These are phyloP conservation scores for Heliothis peltigera DNA, from an alignment of 2,888 invertebrate species.

Conservation along the genomic window DNA sequence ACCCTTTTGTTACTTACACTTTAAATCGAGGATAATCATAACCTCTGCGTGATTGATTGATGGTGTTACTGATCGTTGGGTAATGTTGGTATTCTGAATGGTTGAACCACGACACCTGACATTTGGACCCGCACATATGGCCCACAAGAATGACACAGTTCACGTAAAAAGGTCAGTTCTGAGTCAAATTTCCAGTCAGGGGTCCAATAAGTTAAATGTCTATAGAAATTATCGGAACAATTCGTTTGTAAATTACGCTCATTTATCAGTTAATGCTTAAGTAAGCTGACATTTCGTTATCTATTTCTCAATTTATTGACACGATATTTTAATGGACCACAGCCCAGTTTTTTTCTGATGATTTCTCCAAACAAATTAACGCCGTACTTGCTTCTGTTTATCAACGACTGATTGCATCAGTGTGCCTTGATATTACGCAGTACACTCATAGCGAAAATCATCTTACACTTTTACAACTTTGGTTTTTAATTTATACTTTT, in stretches of 20 bases:
- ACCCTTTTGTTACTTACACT: slow-evolving; percentile 59
- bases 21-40: slow-evolving; percentile 70
- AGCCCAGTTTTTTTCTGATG: slow-evolving; percentile 27
- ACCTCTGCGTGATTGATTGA: slow-evolving; percentile 67
- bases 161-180: slow-evolving; percentile 62
- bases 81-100: slow-evolving; percentile 64
- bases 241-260: slow-evolving; percentile 44
- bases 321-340: slow-evolving; percentile 41
- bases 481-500: no score
- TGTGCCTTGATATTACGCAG: no score
- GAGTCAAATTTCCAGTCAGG: slow-evolving; percentile 52
- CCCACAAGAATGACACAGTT: slow-evolving; percentile 64
- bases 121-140: slow-evolving; percentile 62
- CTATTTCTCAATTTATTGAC: slow-evolving; percentile 52
- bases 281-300: slow-evolving; percentile 54
- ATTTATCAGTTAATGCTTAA: slow-evolving; percentile 39
- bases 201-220: slow-evolving; percentile 53
- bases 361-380: slow-evolving; percentile 34
- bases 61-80: slow-evolving; percentile 65
- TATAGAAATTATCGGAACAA: slow-evolving; percentile 43
- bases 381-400: slow-evolving; percentile 16
- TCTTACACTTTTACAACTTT: no score
- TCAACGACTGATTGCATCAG: background rate
- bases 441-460: no score
- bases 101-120: slow-evolving; percentile 65